Percentiles rank a stretch among this genome's conserved stretches.
These are phyloP conservation scores for Pitta sordida DNA, from an alignment of 2,113 vertebrate genomes.

Conservation along the genomic window DNA sequence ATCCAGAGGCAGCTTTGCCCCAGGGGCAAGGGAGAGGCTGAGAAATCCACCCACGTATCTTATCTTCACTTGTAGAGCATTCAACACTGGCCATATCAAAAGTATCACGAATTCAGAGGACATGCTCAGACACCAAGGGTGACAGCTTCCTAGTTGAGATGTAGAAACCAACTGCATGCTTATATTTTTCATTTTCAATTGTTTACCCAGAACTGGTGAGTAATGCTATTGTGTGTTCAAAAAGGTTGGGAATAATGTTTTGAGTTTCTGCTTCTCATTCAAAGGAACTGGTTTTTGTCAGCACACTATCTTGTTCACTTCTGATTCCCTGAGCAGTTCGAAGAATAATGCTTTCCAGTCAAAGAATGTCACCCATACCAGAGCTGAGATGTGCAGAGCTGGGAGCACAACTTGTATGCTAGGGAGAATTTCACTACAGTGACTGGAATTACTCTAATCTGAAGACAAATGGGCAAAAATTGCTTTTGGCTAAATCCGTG, in stretches of 20 bases:
- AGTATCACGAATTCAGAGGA: neutral
- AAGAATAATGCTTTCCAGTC: neutral
- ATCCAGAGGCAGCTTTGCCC: neutral
- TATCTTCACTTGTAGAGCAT: neutral
- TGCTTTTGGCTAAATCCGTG: neutral
- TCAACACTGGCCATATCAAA: fast-evolving
- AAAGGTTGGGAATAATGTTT: neutral
- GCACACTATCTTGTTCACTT: neutral
- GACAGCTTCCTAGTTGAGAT: neutral
- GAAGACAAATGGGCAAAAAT: neutral
- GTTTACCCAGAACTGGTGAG: neutral
- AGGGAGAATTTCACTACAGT: neutral
- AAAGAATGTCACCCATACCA: neutral
- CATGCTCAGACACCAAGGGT: slow-evolving; percentile 7
- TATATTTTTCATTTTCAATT: neutral
- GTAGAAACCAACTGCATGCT: neutral
- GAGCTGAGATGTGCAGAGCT: neutral
- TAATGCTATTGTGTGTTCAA: neutral
- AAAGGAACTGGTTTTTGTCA: neutral
- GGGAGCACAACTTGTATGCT: neutral
- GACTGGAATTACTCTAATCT: neutral
- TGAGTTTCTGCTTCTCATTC: neutral
- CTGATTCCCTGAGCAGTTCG: neutral
- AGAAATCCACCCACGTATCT: slow-evolving; percentile 21
- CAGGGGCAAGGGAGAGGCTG: slow-evolving; percentile 11